Evolutionary conservation across 1,140 invertebrate species (phyloP), one percentile per base, ranked within the genome.

Genomic region (Apis laboriosa): DNA sequence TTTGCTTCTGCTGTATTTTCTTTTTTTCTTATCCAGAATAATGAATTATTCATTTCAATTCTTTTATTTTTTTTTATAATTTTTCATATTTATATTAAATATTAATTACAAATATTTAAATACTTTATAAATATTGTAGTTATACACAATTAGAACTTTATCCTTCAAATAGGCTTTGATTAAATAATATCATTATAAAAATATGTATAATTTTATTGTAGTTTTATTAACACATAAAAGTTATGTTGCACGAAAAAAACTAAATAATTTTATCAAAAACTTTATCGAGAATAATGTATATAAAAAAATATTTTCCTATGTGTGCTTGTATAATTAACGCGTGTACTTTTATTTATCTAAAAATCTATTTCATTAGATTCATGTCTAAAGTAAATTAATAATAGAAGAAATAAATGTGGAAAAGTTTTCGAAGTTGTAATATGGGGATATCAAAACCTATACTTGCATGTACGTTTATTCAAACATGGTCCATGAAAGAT

Each of bases 401-500:
- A 43, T 43, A 43, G 0, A 34, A 24, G 13, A 7, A 17, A 34
- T 28, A n/a, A 12, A 49, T 24, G 34, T 17, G 9, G 4, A 17
- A 8, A 55, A 19, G 75, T 19, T 66, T 34, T 24, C 9, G 13
- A 34, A 58, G 17, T 19, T 0, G 53, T 28, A 13, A n/a, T 3
- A 13, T 15, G 19, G 4, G 24, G 1, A 1, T 24, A 34, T 19
- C 34, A 60, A 51, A 19, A 21, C 0, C 34, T 28, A 1, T 34
- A n/a, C 15, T 4, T 55, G 24, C 28, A 34, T 56, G 64, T 43
- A 9, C 28, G 2, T 73, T 73, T 63, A 70, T 80, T 64, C 78
- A 61, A 80, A 17, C 60, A 56, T 15, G 34, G 71, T 66, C 60
- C 78, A 56, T 17, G 49, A 80, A 60, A 66, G 15, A 43, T 64